These are phyloP conservation scores for Penaeus monodon DNA, from an alignment of 2,888 invertebrate genomes.

Conservation along the genomic window DNA sequence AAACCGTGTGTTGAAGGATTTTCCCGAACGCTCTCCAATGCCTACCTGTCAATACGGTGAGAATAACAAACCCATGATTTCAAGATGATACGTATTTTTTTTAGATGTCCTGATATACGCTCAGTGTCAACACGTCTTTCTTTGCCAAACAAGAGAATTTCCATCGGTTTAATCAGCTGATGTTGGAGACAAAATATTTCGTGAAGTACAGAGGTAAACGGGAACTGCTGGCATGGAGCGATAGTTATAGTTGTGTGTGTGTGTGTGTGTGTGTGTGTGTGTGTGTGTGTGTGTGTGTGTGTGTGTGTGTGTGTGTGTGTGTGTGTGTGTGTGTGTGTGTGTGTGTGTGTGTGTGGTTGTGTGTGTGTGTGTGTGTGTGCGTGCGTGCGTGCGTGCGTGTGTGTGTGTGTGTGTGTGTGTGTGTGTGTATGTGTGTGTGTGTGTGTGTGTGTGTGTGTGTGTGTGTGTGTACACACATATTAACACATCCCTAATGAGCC, in stretches of 20 bases:
- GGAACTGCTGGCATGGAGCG: background rate
- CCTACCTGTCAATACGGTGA: no score
- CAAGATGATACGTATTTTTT: no score
- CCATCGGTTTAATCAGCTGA: no score
- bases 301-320: constrained; percentile 1
- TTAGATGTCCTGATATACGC: no score
- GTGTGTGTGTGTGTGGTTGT: constrained; percentile 5
- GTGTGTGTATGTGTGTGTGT: background rate
- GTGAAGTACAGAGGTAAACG: no score
- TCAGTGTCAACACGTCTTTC: no score
- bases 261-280: background rate
- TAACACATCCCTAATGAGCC: no score
- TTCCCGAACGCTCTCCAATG: no score
- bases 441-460: background rate
- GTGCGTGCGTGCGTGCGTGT: background rate
- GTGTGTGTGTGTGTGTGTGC: constrained; percentile 13
- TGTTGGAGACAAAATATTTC: no score
- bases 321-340: constrained; percentile 1
- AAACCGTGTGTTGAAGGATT: no score
- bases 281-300: background rate
- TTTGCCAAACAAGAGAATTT: no score
- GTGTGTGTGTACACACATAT: background rate
- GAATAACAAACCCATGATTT: no score
- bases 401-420: constrained; percentile 18
- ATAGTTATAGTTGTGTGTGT: background rate